Base-by-base conservation (phyloP, 1,140 invertebrate genomes). In the Ips typographus region DNA sequence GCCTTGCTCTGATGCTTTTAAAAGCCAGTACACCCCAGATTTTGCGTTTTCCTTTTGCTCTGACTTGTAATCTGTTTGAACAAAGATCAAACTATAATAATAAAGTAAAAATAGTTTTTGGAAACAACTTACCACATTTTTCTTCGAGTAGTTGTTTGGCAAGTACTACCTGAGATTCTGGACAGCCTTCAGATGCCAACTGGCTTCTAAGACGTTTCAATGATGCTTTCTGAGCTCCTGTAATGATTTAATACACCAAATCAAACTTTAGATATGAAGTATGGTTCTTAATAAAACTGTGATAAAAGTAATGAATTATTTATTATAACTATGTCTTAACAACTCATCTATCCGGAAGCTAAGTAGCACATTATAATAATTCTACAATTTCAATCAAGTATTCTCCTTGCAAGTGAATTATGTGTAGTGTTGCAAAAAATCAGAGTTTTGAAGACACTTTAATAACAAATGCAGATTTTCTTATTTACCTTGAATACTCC, bases 1-100 rank as follows among this genome's bases (percentile, higher is more conserved):
- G 2, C 94, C 94, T 80, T 95, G 93, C 76, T 94, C 90, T 0
- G 94, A 94, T 1, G 94, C 93, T 81, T 91, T 91, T 8, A 94
- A 90, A 3, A 97, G 78, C 94, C 94, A 96, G 75, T 93, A 90
- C 47, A 96, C 87, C 0, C 93, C 94, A 66, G 87, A 74, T 47
- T 85, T 80, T 4, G 85, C 86, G 80, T 91, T 91, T 75, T 88
- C 86, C 73, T 84, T 84, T 73, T 83, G 84, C 57, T 88, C 85
- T 42, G 80, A 78, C 22, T 85, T 82, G 55, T 81, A 74, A 75
- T 85, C 86, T 87, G 40, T 1, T n/a, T 55, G 52, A 37, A n/a
- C 22, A 22, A 22, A 22, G 22, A 22, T 22, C 22, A 22, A 22
- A 22, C 22, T 22, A 47, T 47, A 6, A 22, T 22, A 22, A 22